Percentiles rank a stretch among this genome's conserved stretches.
Conservation (phyloP, 2,888 invertebrate species). For the Cryptocheilus praepositus region DNA sequence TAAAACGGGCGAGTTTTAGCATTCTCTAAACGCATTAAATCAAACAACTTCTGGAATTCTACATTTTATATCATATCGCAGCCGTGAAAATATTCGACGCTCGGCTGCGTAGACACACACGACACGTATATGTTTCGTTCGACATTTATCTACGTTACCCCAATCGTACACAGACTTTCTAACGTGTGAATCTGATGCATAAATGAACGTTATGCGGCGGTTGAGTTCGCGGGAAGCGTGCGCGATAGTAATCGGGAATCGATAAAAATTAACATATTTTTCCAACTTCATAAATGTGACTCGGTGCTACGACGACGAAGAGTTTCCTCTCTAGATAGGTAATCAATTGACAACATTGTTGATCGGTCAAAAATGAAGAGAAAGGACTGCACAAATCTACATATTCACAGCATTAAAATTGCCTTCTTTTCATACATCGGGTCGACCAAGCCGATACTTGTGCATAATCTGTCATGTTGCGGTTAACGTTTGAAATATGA, state of each 20-base stretch:
- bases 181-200: conserved; percentile 30
- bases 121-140: conserved; percentile 35
- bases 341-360: conserved; percentile 15
- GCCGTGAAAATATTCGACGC: conserved; percentile 13
- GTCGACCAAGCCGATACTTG: conserved; percentile 31
- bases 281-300: conserved; percentile 66
- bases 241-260: conserved; percentile 21
- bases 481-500: conserved; percentile 42
- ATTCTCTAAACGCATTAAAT: conserved; percentile 20
- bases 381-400: conserved; percentile 57
- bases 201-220: conserved; percentile 8
- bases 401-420: conserved; percentile 52
- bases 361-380: conserved; percentile 9
- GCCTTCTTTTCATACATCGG: conserved; percentile 56
- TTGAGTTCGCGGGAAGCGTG: neutral
- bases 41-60: conserved; percentile 22
- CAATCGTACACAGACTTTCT: conserved; percentile 34
- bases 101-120: neutral
- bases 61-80: conserved; percentile 26
- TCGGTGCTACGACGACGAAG: conserved; percentile 30
- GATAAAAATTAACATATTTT: conserved; percentile 63
- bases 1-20: conserved; percentile 8
- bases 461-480: conserved; percentile 41
- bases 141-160: conserved; percentile 39
- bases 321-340: conserved; percentile 45